Evolutionary conservation across 2,797 vertebrate genomes (phyloP).

Genomic region (Enteromius trimaculatus): DNA sequence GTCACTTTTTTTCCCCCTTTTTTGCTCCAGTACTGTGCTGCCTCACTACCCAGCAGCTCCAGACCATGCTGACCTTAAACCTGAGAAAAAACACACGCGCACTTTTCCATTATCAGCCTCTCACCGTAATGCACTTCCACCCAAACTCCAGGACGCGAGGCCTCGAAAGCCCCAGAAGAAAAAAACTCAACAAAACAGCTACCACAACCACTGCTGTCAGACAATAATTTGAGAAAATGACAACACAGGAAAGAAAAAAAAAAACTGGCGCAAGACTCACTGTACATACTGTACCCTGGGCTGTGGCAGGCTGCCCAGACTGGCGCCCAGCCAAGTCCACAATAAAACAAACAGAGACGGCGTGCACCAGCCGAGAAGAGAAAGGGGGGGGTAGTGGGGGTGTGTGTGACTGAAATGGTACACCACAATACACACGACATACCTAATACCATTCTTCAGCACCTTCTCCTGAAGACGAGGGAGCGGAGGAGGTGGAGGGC

Average conservation of each 20-base stretch:
- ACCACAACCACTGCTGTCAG: conserved; percentile 77
- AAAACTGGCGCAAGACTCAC: conserved; percentile 88
- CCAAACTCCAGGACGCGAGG: conserved; percentile 54
- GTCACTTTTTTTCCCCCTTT: conserved; percentile 52
- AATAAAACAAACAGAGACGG: conserved; percentile 83
- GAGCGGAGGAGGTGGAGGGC: conserved; percentile 41
- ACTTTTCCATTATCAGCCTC: conserved; percentile 36
- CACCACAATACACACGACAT: conserved; percentile 60
- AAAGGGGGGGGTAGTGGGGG: not conserved
- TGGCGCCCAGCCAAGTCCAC: conserved; percentile 84
- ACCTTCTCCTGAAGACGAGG: conserved; percentile 19
- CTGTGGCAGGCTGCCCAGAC: conserved; percentile 87
- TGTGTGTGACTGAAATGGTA: conserved; percentile 55
- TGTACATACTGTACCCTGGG: conserved; percentile 99
- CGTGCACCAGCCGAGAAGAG: conserved; percentile 68
- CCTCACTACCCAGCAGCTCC: conserved; percentile 46
- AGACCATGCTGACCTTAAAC: conserved; percentile 61
- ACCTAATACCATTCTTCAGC: conserved; percentile 53
- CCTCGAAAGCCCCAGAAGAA: conserved; percentile 53
- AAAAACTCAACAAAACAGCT: conserved; percentile 40
- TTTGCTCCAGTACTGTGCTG: conserved; percentile 30
- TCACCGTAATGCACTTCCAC: conserved; percentile 11
- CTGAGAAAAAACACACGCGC: conserved; percentile 46
- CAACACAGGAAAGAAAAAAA: conserved; percentile 60
- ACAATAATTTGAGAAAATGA: conserved; percentile 65